Conservation (phyloP, 2,113 vertebrate genomes). For the Catharus minimus region DNA sequence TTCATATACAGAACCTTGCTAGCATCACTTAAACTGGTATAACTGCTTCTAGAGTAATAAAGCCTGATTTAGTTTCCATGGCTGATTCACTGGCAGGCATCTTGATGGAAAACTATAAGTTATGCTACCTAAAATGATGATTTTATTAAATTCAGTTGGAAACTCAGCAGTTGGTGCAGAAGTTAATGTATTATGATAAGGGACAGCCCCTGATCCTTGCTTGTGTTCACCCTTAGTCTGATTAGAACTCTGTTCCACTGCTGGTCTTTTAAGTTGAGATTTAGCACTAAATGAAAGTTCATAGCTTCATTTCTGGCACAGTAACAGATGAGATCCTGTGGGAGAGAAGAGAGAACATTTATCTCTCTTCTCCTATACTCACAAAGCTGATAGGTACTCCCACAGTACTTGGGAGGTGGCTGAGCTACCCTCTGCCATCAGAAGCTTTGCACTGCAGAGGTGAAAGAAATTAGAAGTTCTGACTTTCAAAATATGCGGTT, state of each 20-base stretch:
- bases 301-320: not conserved
- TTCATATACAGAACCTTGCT: not conserved
- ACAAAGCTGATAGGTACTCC: not conserved
- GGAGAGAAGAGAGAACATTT: not conserved
- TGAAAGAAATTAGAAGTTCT: not conserved
- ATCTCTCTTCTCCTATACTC: not conserved
- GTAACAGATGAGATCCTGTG: not conserved
- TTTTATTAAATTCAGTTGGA: not conserved
- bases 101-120: not conserved
- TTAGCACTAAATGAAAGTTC: not conserved
- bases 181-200: not conserved
- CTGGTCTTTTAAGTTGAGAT: not conserved
- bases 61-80: not conserved
- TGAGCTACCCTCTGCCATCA: not conserved
- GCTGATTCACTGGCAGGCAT: not conserved
- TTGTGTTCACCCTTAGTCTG: not conserved
- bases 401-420: not conserved
- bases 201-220: not conserved
- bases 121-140: not conserved
- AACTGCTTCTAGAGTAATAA: not conserved
- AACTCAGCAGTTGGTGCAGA: not conserved
- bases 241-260: not conserved
- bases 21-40: not conserved
- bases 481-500: not conserved
- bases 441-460: not conserved